Conservation (phyloP, 2,888 invertebrate genomes). For the Lasioglossum pauxillum region DNA sequence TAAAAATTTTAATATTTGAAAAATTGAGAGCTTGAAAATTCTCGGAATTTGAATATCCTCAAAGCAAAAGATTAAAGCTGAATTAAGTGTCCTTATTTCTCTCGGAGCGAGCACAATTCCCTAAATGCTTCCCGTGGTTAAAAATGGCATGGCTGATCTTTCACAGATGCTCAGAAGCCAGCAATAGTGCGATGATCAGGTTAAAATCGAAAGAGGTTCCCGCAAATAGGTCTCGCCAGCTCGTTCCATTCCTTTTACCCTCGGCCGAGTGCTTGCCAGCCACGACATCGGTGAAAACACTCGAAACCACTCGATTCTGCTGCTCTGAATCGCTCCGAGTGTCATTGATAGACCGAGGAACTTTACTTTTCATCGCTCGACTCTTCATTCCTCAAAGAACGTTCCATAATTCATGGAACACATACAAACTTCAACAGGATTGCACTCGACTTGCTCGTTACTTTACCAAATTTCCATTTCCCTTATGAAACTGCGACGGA, state of each 20-base stretch:
- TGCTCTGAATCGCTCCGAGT: conserved; percentile 7
- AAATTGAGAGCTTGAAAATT: too few species aligned
- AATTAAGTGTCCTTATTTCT: too few species aligned
- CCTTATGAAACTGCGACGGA: not conserved
- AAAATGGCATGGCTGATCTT: not conserved
- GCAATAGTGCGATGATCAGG: not conserved
- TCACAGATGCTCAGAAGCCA: not conserved
- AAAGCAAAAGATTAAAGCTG: too few species aligned
- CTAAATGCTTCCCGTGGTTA: not conserved
- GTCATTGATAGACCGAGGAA: not conserved
- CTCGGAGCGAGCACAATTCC: too few species aligned
- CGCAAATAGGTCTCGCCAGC: not conserved
- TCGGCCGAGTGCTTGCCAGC: not conserved
- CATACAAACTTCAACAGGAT: not conserved
- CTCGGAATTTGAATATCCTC: too few species aligned
- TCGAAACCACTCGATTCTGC: conserved; percentile 2
- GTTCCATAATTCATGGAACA: not conserved
- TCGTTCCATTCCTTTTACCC: conserved; percentile 2
- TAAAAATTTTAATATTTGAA: not conserved
- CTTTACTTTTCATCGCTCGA: not conserved
- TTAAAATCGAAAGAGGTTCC: not conserved
- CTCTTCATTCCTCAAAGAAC: not conserved
- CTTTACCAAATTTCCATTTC: not conserved
- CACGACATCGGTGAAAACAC: not conserved
- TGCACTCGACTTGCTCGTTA: not conserved